These are phyloP conservation scores for Oryctolagus cuniculus DNA, from an alignment of 2,113 vertebrate species.

Conservation along the genomic window mOryCun1.1 NC_091443.1:27057001-27057500, in stretches of 20 bases:
- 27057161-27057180: too few species aligned
- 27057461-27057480: slow-evolving; percentile 3
- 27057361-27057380: not conserved
- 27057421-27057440: slow-evolving; percentile 1
- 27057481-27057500: not conserved
- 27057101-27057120: not conserved
- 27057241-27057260: slow-evolving; percentile 10
- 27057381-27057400: not conserved
- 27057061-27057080: not conserved
- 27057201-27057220: slow-evolving; percentile 40
- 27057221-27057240: slow-evolving; percentile 37
- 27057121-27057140: slow-evolving; percentile 39
- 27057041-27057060: slow-evolving; percentile 26
- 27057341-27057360: not conserved
- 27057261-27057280: not conserved
- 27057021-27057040: not conserved
- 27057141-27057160: slow-evolving; percentile 28
- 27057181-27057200: not conserved
- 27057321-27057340: slow-evolving; percentile 15
- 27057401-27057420: not conserved
- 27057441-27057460: slow-evolving; percentile 29
- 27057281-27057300: slow-evolving; percentile 37
- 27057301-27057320: slow-evolving; percentile 28
- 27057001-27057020: not conserved
- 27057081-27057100: slow-evolving; percentile 5